Percentiles rank a stretch among this genome's conserved stretches.
These are phyloP conservation scores for Steinernema scapterisci DNA, from an alignment of 2,888 invertebrate genomes.

Conservation along the genomic window DNA sequence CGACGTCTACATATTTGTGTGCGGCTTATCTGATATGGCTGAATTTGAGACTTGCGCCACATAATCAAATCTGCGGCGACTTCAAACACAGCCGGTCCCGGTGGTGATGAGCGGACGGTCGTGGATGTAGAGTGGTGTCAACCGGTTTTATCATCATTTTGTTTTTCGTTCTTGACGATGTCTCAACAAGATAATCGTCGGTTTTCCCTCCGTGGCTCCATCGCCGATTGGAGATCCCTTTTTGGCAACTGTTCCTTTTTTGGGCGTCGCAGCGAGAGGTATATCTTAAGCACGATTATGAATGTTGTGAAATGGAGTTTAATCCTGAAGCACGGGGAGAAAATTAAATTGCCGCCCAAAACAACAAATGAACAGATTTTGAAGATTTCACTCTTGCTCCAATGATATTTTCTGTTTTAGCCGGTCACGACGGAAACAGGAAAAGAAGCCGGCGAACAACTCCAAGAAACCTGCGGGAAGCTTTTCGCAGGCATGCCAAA, in stretches of 20 bases:
- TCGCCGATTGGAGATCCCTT: constrained; percentile 34
- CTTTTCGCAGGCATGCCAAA: constrained; percentile 34
- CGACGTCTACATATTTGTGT: no score
- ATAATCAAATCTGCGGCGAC: no score
- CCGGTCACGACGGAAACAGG: constrained; percentile 52
- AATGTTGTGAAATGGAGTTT: no score
- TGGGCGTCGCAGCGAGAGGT: constrained; percentile 34
- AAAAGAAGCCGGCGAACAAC: constrained; percentile 39
- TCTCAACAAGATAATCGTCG: constrained; percentile 9
- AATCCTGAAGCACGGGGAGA: no score
- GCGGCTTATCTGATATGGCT: no score
- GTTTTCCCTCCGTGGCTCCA: constrained; percentile 14
- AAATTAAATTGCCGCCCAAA: no score
- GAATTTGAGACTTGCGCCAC: no score
- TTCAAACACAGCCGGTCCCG: neutral
- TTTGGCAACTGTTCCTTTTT: constrained; percentile 35
- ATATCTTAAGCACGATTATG: constrained; percentile 1
- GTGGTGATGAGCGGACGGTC: neutral
- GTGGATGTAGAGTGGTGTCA: constrained; percentile 10
- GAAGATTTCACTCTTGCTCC: no score
- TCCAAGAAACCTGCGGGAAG: constrained; percentile 37
- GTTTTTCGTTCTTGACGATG: constrained; percentile 24
- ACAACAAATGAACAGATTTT: no score
- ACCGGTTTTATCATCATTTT: constrained; percentile 31
- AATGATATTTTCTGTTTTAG: constrained; percentile 40